Base-by-base conservation (phyloP, 2,888 invertebrate genomes). In the Tromatobia lineatoria region DNA sequence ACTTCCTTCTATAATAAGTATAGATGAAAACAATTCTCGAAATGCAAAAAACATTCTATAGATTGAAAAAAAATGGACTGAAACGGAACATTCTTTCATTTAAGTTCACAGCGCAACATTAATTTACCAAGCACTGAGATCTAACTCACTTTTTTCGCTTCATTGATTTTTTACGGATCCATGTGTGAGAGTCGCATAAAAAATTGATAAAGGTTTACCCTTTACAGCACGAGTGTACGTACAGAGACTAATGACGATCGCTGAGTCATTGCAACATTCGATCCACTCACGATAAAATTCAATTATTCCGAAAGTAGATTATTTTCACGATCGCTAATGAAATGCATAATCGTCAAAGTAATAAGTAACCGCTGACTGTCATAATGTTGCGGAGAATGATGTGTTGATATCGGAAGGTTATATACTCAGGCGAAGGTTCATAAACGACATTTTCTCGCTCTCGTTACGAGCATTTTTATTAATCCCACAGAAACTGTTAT, bases 251-350 rank as follows among this genome's bases (percentile, higher is more conserved):
- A 29, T 67, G 23, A 29, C 7, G 54, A 11, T 38, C 42, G 57
- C 1, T 54, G 52, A 18, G 76, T 52, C 25, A 67, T 45, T 67
- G 42, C 25, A 6, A 11, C 20, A 42, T 25, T 54, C 38, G 66
- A 45, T 67, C 78, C 69, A 78, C 78, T 69, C 45, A 20, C 52
- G 69, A 61, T 78, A 82, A 61, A 59, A 50, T 73, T 54, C 70
- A 18, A 54, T 71, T 54, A 52, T 54, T 38, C 38, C 38, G 20
- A 18, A 38, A 23, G 54, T 57, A 54, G 15, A 7, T 18, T 64
- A 29, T 47, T 29, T 11, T 45, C 66, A 8, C n/a, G 23, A 42
- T 38, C 20, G 42, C 4, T 15, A 3, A 54, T 45, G 23, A 25
- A 38, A 23, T 45, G 47, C 38, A 54, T 23, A n/a, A 25, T 3